Conservation (phyloP, 2,797 vertebrate genomes). For the Dromococcyx pavoninus region DNA sequence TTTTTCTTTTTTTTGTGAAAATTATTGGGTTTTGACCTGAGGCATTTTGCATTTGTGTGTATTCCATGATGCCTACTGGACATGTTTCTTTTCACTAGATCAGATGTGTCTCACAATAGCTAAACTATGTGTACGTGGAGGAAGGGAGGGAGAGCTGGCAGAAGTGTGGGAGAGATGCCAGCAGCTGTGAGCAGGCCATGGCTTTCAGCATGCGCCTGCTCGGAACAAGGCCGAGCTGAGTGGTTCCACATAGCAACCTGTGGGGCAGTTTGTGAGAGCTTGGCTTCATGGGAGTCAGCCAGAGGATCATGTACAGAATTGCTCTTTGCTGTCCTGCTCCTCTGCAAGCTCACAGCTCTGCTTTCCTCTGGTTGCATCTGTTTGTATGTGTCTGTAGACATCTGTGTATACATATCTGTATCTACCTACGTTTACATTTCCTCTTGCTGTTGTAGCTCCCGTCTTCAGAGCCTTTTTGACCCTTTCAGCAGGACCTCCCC, state of each 20-base stretch:
- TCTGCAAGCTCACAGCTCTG: background rate
- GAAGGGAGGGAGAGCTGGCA: background rate
- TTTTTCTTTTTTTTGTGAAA: background rate
- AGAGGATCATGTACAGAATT: rapidly evolving
- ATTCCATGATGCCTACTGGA: background rate
- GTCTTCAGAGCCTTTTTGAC: background rate
- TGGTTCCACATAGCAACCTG: background rate
- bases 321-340: rapidly evolving
- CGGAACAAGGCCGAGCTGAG: background rate
- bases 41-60: background rate
- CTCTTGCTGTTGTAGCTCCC: background rate
- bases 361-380: background rate
- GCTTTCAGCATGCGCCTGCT: rapidly evolving
- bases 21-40: background rate
- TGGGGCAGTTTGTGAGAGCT: background rate
- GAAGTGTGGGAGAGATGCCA: background rate
- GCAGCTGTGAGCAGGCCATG: background rate
- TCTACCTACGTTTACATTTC: background rate
- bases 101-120: background rate
- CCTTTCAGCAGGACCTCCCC: background rate
- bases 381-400: background rate
- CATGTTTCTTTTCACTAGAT: background rate
- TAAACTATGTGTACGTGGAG: no score
- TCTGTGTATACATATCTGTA: rapidly evolving
- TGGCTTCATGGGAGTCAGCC: rapidly evolving